Conservation (phyloP, 2,113 vertebrate genomes). For the Platysteira castanea region DNA sequence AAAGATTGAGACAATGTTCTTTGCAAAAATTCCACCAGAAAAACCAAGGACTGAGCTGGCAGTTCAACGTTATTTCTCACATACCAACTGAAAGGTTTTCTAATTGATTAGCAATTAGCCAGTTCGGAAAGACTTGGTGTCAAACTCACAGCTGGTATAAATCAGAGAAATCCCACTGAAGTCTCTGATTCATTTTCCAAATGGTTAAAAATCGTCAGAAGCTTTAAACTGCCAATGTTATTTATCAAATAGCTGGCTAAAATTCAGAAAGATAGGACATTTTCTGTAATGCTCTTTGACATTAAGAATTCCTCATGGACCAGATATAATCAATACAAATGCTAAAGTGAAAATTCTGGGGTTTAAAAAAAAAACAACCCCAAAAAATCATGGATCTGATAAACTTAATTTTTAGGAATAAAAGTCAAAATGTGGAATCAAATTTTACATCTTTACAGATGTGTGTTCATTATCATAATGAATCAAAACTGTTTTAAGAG, state of each 20-base stretch:
- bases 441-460: not conserved
- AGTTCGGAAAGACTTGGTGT: not conserved
- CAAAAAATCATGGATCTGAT: not conserved
- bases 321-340: not conserved
- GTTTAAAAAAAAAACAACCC: rapidly evolving
- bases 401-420: not conserved
- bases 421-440: not conserved
- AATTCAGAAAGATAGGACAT: not conserved
- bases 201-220: not conserved
- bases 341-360: not conserved
- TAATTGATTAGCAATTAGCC: conserved; percentile 9
- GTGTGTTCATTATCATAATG: not conserved
- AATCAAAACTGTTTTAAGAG: not conserved
- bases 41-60: not conserved
- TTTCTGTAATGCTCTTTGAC: not conserved
- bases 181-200: conserved; percentile 3
- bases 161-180: not conserved
- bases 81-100: not conserved
- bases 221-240: not conserved
- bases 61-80: not conserved
- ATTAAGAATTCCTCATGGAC: not conserved
- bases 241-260: not conserved
- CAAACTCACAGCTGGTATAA: not conserved
- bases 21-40: not conserved
- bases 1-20: not conserved